Conservation (phyloP, 2,888 invertebrate species). For the Meandrusa payeni region DNA sequence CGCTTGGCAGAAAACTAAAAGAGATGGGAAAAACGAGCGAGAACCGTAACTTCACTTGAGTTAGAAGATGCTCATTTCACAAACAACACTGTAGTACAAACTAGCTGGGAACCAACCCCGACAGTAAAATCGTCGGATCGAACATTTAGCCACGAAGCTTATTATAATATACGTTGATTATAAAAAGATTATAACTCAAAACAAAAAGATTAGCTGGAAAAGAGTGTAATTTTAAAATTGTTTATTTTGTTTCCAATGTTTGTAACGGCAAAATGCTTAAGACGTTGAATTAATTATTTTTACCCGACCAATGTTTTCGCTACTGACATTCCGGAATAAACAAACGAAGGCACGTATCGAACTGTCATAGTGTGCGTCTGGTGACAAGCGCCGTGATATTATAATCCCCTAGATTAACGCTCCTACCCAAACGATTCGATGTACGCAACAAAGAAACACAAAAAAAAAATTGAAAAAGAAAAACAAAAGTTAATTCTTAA, state of each 20-base stretch:
- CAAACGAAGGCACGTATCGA: slow-evolving; percentile 55
- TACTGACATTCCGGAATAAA: slow-evolving; percentile 58
- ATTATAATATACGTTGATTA: too few species aligned
- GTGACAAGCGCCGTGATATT: slow-evolving; percentile 56
- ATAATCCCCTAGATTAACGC: slow-evolving; percentile 64
- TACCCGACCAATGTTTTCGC: slow-evolving; percentile 34
- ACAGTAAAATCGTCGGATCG: too few species aligned
- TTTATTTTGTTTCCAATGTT: slow-evolving; percentile 2
- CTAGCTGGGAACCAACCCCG: too few species aligned
- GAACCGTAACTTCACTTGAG: too few species aligned
- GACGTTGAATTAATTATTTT: slow-evolving; percentile 19
- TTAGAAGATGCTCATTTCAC: too few species aligned
- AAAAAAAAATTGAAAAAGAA: slow-evolving; percentile 15
- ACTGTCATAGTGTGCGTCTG: slow-evolving; percentile 61
- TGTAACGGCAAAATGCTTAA: slow-evolving; percentile 8
- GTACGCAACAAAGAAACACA: slow-evolving; percentile 34
- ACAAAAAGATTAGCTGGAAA: too few species aligned
- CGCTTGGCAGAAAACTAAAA: too few species aligned
- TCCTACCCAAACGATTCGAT: slow-evolving; percentile 42
- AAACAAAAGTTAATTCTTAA: slow-evolving; percentile 27
- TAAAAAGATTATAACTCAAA: too few species aligned
- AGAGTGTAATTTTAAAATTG: slow-evolving; percentile 4
- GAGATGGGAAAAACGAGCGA: too few species aligned
- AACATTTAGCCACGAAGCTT: too few species aligned
- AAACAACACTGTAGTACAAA: too few species aligned